These are phyloP conservation scores for Argya squamiceps DNA, from an alignment of 2,797 vertebrate genomes.

Conservation along the genomic window DNA sequence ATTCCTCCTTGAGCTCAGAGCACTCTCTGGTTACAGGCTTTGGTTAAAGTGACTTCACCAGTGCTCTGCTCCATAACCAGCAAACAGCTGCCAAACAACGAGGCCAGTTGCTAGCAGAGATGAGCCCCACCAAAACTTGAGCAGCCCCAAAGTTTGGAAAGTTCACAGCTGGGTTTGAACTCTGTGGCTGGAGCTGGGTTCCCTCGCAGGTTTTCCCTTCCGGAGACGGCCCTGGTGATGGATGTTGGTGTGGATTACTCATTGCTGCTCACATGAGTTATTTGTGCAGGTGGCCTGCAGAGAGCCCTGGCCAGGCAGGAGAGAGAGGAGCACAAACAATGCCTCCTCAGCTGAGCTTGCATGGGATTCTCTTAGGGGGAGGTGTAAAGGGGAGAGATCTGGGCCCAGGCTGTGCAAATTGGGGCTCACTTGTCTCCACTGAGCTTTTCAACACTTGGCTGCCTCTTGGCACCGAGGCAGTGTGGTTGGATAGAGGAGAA, in stretches of 20 bases:
- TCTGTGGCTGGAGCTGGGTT: slow-evolving; percentile 41
- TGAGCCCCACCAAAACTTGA: slow-evolving; percentile 17
- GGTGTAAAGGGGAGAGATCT: background rate
- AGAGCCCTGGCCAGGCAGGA: background rate
- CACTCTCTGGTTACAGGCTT: slow-evolving; percentile 43
- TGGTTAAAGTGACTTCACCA: slow-evolving; percentile 66
- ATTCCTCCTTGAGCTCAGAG: slow-evolving; percentile 36
- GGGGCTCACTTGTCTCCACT: background rate
- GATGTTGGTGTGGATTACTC: slow-evolving; percentile 67
- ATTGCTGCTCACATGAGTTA: slow-evolving; percentile 67
- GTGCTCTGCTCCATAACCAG: slow-evolving; percentile 7
- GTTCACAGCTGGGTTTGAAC: slow-evolving; percentile 62
- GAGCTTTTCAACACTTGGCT: background rate
- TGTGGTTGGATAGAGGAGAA: background rate
- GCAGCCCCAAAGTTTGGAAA: slow-evolving; percentile 39
- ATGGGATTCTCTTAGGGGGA: background rate
- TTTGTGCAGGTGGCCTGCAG: slow-evolving; percentile 68
- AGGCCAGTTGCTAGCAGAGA: slow-evolving; percentile 64
- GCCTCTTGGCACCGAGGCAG: background rate
- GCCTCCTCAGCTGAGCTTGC: background rate
- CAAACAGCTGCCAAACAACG: slow-evolving; percentile 52
- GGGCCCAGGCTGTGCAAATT: background rate
- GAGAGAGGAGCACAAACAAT: slow-evolving; percentile 19
- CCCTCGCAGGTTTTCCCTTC: slow-evolving; percentile 60
- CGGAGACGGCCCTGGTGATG: slow-evolving; percentile 7